phyloP scores from a whole-genome alignment of 2,113 vertebrate genomes.

The Setophaga petechia region DNA sequence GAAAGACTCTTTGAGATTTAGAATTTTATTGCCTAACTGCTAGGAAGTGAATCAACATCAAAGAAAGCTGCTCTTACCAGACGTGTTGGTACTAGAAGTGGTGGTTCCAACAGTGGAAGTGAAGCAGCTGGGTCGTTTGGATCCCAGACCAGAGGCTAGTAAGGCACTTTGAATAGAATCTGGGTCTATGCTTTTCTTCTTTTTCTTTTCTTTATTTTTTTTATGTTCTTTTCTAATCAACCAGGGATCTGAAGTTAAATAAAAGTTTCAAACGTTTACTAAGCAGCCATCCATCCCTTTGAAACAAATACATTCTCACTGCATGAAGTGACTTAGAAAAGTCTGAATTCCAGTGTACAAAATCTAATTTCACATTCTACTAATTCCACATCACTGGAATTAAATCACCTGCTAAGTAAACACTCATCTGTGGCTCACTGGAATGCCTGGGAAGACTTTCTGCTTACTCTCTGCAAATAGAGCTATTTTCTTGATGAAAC shows the following conservation, averaged over 20 bases:
- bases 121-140: constrained; percentile 89
- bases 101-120: constrained; percentile 78
- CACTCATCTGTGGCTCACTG: not conserved
- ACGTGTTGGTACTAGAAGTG: constrained; percentile 70
- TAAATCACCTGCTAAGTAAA: not conserved
- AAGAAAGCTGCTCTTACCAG: constrained; percentile 55
- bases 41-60: not conserved
- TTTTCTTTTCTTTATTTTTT: constrained; percentile 92
- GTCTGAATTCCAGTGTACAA: not conserved
- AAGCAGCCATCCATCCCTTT: not conserved
- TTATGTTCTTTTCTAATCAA: constrained; percentile 96
- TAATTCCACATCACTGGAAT: not conserved
- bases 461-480: not conserved
- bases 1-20: not conserved
- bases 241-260: constrained; percentile 87
- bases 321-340: not conserved
- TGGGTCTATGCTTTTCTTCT: constrained; percentile 93
- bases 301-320: not conserved
- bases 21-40: not conserved
- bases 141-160: constrained; percentile 95
- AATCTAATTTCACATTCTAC: not conserved
- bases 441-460: not conserved
- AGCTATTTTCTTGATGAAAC: not conserved
- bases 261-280: not conserved
- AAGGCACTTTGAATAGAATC: constrained; percentile 99